These are phyloP conservation scores for Musca domestica DNA, from an alignment of 1,140 invertebrate species.

Conservation along the genomic window DNA sequence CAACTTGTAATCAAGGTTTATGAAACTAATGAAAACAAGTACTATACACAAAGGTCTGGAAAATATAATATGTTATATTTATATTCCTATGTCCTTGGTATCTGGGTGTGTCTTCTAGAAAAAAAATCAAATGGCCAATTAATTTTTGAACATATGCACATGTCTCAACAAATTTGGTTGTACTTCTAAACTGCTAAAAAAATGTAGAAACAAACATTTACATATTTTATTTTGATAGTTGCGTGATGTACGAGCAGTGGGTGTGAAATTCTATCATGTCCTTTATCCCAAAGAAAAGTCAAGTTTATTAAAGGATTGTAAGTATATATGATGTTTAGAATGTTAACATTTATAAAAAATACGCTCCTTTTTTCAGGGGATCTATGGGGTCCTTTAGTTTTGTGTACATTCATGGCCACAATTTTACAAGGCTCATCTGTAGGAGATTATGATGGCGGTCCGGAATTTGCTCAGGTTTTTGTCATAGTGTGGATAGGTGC, in stretches of 20 bases:
- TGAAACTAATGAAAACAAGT: too few species aligned
- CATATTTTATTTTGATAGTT: conserved; percentile 65
- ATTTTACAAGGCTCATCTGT: conserved; percentile 77
- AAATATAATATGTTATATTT: too few species aligned
- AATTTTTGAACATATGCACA: too few species aligned
- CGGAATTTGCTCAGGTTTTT: conserved; percentile 98
- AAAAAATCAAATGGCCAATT: not conserved
- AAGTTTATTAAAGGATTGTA: conserved; percentile 92
- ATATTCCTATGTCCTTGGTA: too few species aligned
- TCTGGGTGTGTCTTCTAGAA: too few species aligned
- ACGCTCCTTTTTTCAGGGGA: conserved; percentile 74
- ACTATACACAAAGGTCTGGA: too few species aligned
- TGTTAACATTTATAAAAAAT: conserved; percentile 14
- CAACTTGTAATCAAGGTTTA: too few species aligned
- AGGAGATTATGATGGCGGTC: conserved; percentile 79
- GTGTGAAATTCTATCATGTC: conserved; percentile 91
- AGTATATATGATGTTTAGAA: conserved; percentile 50
- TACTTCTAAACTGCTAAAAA: too few species aligned
- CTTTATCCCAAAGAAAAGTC: conserved; percentile 91
- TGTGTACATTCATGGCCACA: conserved; percentile 96
- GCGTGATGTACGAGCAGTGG: conserved; percentile 89
- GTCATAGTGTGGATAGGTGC: conserved; percentile 98
- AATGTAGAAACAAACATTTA: too few species aligned
- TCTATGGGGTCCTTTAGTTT: conserved; percentile 94
- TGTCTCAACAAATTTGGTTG: too few species aligned